These are phyloP conservation scores for Stegodyphus mimosarum DNA, from an alignment of 1,140 invertebrate genomes.

Conservation along the genomic window DNA sequence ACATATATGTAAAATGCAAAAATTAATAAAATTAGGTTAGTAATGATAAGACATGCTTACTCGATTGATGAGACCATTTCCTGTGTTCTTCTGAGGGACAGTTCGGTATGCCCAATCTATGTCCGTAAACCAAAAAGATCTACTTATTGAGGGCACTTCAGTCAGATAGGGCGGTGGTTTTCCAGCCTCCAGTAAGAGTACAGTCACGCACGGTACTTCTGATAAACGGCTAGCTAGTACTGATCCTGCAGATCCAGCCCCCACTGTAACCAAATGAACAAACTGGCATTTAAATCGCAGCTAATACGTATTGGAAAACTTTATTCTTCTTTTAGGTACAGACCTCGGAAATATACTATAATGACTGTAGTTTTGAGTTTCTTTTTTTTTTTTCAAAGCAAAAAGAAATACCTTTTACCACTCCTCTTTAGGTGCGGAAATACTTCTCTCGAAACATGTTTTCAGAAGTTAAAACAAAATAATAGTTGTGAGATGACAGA, in stretches of 20 bases:
- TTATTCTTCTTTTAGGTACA: too few relatives aligned
- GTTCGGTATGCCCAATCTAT: not conserved
- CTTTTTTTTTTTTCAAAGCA: too few relatives aligned
- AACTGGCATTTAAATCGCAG: too few relatives aligned
- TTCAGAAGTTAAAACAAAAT: too few relatives aligned
- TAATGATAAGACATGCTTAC: not conserved
- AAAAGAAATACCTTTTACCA: too few relatives aligned
- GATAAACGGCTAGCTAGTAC: not conserved
- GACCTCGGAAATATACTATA: too few relatives aligned
- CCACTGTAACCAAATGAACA: not conserved
- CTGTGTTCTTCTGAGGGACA: not conserved
- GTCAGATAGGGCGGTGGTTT: not conserved
- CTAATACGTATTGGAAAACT: too few relatives aligned
- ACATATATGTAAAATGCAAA: too few relatives aligned
- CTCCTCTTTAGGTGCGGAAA: too few relatives aligned
- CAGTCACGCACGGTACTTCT: not conserved
- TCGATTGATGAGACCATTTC: not conserved
- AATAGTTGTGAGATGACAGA: conserved; percentile 63
- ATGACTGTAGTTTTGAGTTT: too few relatives aligned
- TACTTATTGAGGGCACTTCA: not conserved
- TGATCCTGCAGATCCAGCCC: conserved; percentile 3
- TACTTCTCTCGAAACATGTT: too few relatives aligned
- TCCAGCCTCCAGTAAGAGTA: not conserved
- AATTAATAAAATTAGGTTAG: too few relatives aligned
- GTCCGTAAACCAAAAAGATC: not conserved